Percentiles rank a stretch among this genome's conserved stretches.
Conservation (phyloP, 2,888 invertebrate genomes). For the Molorchus minor region DNA sequence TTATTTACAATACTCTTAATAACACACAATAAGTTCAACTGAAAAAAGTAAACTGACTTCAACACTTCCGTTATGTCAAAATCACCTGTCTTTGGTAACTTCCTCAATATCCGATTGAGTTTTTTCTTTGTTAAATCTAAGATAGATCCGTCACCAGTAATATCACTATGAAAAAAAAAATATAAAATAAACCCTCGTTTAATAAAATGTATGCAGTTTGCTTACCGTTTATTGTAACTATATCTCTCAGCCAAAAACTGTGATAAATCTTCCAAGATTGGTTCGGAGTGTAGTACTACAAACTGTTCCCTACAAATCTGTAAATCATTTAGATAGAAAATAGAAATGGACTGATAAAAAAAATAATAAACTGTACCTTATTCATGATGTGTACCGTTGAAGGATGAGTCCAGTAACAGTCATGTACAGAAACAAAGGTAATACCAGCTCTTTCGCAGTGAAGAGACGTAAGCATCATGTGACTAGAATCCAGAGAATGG, state of each 20-base stretch:
- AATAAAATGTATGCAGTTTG: slow-evolving; percentile 27
- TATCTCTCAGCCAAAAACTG: slow-evolving; percentile 75
- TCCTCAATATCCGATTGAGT: slow-evolving; percentile 69
- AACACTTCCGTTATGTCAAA: slow-evolving; percentile 81
- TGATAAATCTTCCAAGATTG: slow-evolving; percentile 89
- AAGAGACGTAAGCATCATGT: slow-evolving; percentile 99
- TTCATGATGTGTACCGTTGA: slow-evolving; percentile 88
- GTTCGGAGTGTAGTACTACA: slow-evolving; percentile 92
- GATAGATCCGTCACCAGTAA: slow-evolving; percentile 64
- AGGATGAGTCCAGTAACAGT: slow-evolving; percentile 99
- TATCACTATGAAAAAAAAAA: slow-evolving; percentile 61
- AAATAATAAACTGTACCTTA: slow-evolving; percentile 66
- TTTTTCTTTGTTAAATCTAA: slow-evolving; percentile 69
- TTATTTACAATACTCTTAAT: slow-evolving; percentile 7
- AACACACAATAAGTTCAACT: slow-evolving; percentile 66
- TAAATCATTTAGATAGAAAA: no score
- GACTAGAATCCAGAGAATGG: slow-evolving; percentile 97
- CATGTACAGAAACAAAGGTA: slow-evolving; percentile 97
- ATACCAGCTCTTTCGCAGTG: slow-evolving; percentile 83
- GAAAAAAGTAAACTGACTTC: slow-evolving; percentile 86
- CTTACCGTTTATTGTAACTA: slow-evolving; percentile 71
- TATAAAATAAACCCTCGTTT: slow-evolving; percentile 12
- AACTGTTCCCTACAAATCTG: slow-evolving; percentile 97
- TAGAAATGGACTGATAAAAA: no score
- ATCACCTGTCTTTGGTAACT: slow-evolving; percentile 78